Base-by-base conservation (phyloP, 1,140 invertebrate genomes). In the Drosophila sproati region DNA sequence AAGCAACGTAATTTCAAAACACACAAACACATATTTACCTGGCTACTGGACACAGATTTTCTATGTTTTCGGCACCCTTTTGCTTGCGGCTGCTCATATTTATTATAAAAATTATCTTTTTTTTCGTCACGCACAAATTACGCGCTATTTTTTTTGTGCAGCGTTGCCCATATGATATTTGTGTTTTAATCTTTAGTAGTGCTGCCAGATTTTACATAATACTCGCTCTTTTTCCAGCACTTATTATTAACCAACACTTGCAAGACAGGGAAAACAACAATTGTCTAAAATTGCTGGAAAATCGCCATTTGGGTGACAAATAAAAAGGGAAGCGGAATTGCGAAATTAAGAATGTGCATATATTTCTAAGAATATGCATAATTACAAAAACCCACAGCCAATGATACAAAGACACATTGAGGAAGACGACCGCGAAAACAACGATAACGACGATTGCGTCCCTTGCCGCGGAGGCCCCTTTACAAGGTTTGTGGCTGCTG, bases 21-120 rank as follows among this genome's bases (percentile, higher is more conserved):
- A 39, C n/a, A 5, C 7, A 7, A 29, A n/a, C 7, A 6, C 4
- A 20, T 50, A 78, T 41, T 80, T 87, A 92, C 91, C 91, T 91
- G 52, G 83, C 37, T 47, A 81, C 74, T 31, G 91, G 91, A 68
- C 91, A 92, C 68, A 92, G 73, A 83, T 92, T 92, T 83, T 92
- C 91, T 77, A 91, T 89, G 57, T 92, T 92, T 63, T 92, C 87
- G 5, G 67, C 55, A 71, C 77, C 82, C 41, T 73, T 80, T 69
- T 87, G 82, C 41, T 92, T 92, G 31, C 80, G 85, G 61, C 55
- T 78, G 61, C 91, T 92, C 82, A 91, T 92, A 85, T 86, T 82
- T 91, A 64, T 35, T 51, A 4, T 29, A 70, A 64, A 75, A 62
- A 37, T 61, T 75, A 32, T 56, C 54, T 88, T 80, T 73, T 61